Conservation (phyloP, 2,888 invertebrate species). For the Myopa tessellatipennis region DNA sequence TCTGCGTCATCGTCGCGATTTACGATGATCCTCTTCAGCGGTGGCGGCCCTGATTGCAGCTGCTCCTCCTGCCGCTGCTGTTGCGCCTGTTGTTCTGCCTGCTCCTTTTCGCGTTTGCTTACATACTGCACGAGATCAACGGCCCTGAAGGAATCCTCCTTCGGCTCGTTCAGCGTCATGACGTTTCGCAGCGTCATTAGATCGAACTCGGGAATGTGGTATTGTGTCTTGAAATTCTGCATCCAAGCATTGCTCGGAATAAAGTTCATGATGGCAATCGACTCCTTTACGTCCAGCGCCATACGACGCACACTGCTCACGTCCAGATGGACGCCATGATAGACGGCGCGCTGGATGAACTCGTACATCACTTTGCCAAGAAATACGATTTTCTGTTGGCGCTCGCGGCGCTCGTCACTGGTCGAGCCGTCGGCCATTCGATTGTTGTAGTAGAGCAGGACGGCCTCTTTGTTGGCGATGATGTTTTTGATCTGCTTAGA, state of each 20-base stretch:
- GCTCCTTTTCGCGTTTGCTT: constrained; percentile 44
- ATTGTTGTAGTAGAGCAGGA: constrained; percentile 46
- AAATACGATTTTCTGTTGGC: constrained; percentile 53
- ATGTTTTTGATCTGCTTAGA: constrained; percentile 57
- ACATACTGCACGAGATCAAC: constrained; percentile 55
- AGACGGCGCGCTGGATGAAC: constrained; percentile 52
- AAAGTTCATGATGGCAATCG: constrained; percentile 55
- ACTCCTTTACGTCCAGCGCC: constrained; percentile 54
- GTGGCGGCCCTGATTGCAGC: neutral
- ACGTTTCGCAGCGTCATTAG: constrained; percentile 46
- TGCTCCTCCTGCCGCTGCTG: constrained; percentile 8
- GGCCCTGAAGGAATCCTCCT: constrained; percentile 51
- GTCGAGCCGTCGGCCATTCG: constrained; percentile 17
- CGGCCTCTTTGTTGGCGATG: constrained; percentile 49
- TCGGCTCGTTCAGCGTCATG: constrained; percentile 46
- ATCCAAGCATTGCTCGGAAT: constrained; percentile 55
- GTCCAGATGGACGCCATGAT: constrained; percentile 46
- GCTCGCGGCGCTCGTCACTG: constrained; percentile 40
- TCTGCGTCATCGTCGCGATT: neutral
- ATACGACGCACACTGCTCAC: constrained; percentile 47
- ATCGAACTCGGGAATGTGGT: constrained; percentile 50
- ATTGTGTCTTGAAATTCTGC: constrained; percentile 51
- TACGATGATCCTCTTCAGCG: constrained; percentile 1
- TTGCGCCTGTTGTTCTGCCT: neutral
- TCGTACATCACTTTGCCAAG: constrained; percentile 54